A percentile compares a stretch with the other conserved stretches of the same genome.
Conservation (phyloP, 2,797 vertebrate genomes). For the Semaprochilodus insignis region DNA sequence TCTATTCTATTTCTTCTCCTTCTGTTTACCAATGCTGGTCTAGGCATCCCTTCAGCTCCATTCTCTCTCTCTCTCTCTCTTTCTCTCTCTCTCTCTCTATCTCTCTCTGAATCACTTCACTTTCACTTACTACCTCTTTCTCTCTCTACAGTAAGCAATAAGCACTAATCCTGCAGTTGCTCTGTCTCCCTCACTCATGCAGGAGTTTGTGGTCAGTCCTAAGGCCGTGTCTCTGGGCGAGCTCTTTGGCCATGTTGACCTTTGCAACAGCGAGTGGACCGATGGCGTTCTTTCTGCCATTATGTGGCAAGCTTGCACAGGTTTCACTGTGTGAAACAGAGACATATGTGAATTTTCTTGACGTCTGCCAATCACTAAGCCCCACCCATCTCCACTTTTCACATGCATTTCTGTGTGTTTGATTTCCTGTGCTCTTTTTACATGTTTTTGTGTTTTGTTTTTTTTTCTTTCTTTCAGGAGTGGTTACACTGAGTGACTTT, state of each 20-base stretch:
- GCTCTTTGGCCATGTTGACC: slow-evolving; percentile 44
- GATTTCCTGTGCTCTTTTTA: slow-evolving; percentile 11
- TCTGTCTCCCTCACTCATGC: slow-evolving; percentile 12
- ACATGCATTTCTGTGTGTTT: not conserved
- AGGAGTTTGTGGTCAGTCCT: slow-evolving; percentile 48
- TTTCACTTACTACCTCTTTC: too few relatives aligned
- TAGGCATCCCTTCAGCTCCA: not conserved
- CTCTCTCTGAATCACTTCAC: too few relatives aligned
- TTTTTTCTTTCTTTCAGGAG: not conserved
- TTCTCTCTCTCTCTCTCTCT: not conserved
- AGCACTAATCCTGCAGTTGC: not conserved
- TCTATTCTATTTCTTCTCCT: slow-evolving; percentile 6
- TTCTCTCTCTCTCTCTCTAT: too few relatives aligned
- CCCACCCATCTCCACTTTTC: not conserved
- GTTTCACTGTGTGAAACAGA: slow-evolving; percentile 13
- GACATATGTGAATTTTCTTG: slow-evolving; percentile 5
- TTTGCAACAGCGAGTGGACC: slow-evolving; percentile 11
- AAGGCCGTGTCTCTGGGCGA: slow-evolving; percentile 40
- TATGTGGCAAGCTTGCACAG: slow-evolving; percentile 38
- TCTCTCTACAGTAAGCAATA: not conserved
- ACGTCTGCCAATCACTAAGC: slow-evolving; percentile 7
- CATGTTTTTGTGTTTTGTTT: not conserved
- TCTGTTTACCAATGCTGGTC: not conserved
- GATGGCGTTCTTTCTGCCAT: slow-evolving; percentile 19
- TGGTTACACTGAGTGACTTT: not conserved